A percentile compares a stretch with the other conserved stretches of the same genome.
Evolutionary conservation across 1,140 invertebrate genomes (phyloP).

Genomic region (Drosophila saltans): DNA sequence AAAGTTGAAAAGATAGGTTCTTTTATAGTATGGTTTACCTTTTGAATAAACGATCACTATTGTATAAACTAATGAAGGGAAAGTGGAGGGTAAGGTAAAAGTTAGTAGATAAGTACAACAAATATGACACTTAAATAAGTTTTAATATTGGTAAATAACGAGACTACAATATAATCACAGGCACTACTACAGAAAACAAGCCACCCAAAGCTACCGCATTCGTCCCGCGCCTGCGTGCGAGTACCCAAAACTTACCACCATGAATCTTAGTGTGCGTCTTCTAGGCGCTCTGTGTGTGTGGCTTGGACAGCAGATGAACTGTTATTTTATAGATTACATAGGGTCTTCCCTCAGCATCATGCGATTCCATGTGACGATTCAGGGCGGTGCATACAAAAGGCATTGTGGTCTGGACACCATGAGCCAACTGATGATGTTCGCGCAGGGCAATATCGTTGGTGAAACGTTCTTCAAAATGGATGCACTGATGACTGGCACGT

Average conservation of each 20-base stretch:
- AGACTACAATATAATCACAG: slow-evolving; percentile 23
- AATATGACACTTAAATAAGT: not conserved
- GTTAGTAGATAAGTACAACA: slow-evolving; percentile 30
- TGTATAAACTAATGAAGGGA: slow-evolving; percentile 42
- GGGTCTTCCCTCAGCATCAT: slow-evolving; percentile 71
- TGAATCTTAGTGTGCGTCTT: slow-evolving; percentile 83
- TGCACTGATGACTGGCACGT: slow-evolving; percentile 64
- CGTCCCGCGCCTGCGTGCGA: slow-evolving; percentile 44
- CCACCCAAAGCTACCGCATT: slow-evolving; percentile 46
- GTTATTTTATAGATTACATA: slow-evolving; percentile 74
- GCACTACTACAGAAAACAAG: slow-evolving; percentile 36
- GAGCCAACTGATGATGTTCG: slow-evolving; percentile 75
- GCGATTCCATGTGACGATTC: slow-evolving; percentile 79
- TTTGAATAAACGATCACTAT: slow-evolving; percentile 43
- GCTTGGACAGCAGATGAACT: slow-evolving; percentile 73
- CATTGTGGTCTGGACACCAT: slow-evolving; percentile 68
- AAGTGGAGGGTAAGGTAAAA: not conserved
- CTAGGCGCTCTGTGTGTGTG: slow-evolving; percentile 79
- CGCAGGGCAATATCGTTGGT: slow-evolving; percentile 72
- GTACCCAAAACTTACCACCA: slow-evolving; percentile 75
- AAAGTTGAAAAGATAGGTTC: too few species aligned
- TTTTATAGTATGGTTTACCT: slow-evolving; percentile 42
- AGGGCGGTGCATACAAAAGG: slow-evolving; percentile 72
- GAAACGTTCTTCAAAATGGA: slow-evolving; percentile 69
- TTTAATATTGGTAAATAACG: slow-evolving; percentile 19